Conservation (phyloP, 2,797 vertebrate genomes). For the Onychomys leucogaster region DNA sequence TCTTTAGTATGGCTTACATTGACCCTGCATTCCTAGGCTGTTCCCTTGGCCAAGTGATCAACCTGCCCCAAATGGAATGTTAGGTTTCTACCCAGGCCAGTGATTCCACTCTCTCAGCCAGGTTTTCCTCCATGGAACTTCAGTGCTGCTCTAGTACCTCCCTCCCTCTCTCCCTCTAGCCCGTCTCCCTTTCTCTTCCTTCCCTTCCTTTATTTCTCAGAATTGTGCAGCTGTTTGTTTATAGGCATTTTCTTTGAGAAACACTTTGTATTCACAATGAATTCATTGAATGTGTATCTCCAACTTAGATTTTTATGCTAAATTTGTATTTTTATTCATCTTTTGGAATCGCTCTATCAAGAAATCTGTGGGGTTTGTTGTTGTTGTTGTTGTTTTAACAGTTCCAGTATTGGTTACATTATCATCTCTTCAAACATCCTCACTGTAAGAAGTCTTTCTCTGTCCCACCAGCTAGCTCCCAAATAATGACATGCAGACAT, state of each 20-base stretch:
- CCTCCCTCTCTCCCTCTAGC: background rate
- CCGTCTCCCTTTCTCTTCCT: too few relatives aligned
- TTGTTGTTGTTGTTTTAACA: background rate
- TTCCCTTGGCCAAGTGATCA: background rate
- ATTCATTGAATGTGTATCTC: slow-evolving; percentile 22
- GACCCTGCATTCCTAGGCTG: background rate
- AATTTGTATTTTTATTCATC: background rate
- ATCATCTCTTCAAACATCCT: background rate
- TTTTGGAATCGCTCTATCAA: slow-evolving; percentile 1
- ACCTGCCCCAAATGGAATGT: background rate
- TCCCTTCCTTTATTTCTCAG: background rate
- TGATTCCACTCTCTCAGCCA: background rate
- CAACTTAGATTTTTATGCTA: background rate
- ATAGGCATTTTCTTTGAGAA: slow-evolving; percentile 30
- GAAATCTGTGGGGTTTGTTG: background rate
- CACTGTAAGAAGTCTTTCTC: background rate
- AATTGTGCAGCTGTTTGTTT: background rate
- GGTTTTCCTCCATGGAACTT: background rate
- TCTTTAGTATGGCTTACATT: background rate
- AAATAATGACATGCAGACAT: background rate
- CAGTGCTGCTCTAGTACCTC: too few relatives aligned
- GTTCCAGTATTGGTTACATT: background rate
- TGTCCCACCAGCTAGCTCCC: background rate
- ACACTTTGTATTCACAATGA: background rate
- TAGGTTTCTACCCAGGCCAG: background rate